Evolutionary conservation across 2,113 vertebrate species (phyloP).

Genomic region (Penelope pileata): DNA sequence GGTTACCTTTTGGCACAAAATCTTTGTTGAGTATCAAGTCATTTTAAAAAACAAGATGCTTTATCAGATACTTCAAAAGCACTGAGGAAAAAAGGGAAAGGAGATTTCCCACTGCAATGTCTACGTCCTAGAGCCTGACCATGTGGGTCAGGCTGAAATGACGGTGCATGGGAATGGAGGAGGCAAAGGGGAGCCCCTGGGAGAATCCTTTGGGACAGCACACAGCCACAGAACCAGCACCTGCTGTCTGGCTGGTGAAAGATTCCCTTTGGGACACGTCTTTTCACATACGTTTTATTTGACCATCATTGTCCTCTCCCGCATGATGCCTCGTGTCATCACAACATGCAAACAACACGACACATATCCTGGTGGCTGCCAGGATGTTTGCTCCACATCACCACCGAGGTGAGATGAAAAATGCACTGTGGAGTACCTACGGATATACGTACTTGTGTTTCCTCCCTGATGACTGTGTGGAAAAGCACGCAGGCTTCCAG

Average conservation of each 20-base stretch:
- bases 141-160: background rate
- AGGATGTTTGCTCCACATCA: background rate
- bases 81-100: background rate
- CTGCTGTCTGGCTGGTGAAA: background rate
- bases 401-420: background rate
- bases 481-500: background rate
- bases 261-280: background rate
- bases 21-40: background rate
- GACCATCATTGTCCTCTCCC: accelerated
- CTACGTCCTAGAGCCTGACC: background rate
- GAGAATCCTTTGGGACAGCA: background rate
- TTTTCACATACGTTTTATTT: background rate
- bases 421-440: background rate
- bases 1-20: conserved; percentile 27
- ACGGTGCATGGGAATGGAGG: background rate
- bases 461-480: background rate
- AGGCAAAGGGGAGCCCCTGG: background rate
- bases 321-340: accelerated
- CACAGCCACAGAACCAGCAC: background rate
- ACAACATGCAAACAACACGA: background rate
- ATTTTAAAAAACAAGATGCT: background rate
- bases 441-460: background rate
- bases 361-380: background rate
- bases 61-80: conserved; percentile 22
- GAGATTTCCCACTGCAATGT: background rate